Base-by-base conservation (phyloP, 2,888 invertebrate genomes). In the Antheraea assamensis region DNA sequence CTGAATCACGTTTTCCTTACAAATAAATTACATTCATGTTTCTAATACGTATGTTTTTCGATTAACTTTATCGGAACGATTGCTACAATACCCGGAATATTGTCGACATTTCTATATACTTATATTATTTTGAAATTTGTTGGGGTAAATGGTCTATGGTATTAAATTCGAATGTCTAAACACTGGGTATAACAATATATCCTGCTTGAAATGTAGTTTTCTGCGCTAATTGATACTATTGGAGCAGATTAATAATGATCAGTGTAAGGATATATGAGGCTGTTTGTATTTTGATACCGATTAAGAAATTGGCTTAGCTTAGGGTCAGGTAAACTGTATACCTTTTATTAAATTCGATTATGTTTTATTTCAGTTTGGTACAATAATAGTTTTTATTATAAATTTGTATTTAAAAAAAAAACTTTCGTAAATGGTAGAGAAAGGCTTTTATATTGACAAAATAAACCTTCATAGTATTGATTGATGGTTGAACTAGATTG, bases 21-120 rank as follows among this genome's bases (percentile, higher is more conserved):
- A 55, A 71, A 58, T 58, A 58, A 70, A 70, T 24, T 42, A 73
- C 42, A 70, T 70, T 30, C 58, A 70, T 70, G 58, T 52, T 52
- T 47, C 31, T 35, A 68, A n/a, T 24, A 68, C 52, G n/a, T 72
- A 68, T 24, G 31, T 24, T 61, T 24, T 68, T 24, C 21, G 24
- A 47, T 24, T n/a, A 35, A n/a, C 31, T 21, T 70, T 35, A 73
- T 58, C 49, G 30, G 55, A 47, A 42, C 27, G 35, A 21, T 31
- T 30, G 61, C 61, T 61, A 4, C 61, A 61, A 61, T 61, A 13
- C 15, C 27, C 15, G 15, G 17, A 52, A 52, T 68, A 52, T 52
- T 15, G 15, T 35, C 30, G 49, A 68, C 31, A 42, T 70, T 55
- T 70, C 24, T 55, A 55, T 73, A 73, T 73, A 55, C 35, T 55